These are phyloP conservation scores for Zootermopsis nevadensis DNA, from an alignment of 2,888 invertebrate genomes.

Conservation along the genomic window DNA sequence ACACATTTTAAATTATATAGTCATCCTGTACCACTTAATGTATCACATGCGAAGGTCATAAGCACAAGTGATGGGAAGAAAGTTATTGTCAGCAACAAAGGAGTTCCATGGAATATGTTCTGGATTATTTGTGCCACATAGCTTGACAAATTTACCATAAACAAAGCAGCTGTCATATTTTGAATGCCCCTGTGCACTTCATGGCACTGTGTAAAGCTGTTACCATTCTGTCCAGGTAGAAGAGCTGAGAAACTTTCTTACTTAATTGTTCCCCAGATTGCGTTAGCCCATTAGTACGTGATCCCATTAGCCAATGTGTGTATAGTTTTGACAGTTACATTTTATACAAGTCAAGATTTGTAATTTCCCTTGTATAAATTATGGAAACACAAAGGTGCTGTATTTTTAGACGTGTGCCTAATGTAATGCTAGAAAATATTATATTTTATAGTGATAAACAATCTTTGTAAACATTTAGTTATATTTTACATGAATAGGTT, in stretches of 20 bases:
- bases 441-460: background rate
- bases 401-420: background rate
- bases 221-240: background rate
- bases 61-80: conserved; percentile 29
- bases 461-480: background rate
- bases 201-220: conserved; percentile 25
- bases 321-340: background rate
- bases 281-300: background rate
- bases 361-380: background rate
- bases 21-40: background rate
- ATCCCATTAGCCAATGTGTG: background rate
- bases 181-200: conserved; percentile 30
- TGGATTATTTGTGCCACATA: conserved; percentile 35
- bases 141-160: conserved; percentile 27
- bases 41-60: conserved; percentile 28
- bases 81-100: conserved; percentile 41
- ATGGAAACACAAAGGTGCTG: background rate
- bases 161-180: conserved; percentile 37
- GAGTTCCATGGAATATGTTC: conserved; percentile 40
- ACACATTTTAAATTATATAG: background rate
- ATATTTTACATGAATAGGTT: background rate
- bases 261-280: background rate
- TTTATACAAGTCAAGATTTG: background rate
- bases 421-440: background rate
- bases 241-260: conserved; percentile 28